Base-by-base conservation (phyloP, 1,140 invertebrate species). In the Solenopsis fugax region DNA sequence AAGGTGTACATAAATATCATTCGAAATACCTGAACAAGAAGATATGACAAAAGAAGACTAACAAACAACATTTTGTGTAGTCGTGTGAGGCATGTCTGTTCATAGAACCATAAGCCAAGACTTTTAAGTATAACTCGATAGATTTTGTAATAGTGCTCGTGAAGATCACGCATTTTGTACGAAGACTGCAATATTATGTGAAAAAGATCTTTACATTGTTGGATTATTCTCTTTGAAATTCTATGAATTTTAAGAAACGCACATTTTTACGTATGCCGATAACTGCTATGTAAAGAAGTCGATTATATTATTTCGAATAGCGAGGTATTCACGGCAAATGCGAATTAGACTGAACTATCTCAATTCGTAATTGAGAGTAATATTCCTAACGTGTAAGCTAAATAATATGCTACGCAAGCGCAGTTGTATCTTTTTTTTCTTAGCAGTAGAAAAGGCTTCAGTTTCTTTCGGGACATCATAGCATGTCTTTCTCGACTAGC, bases 31-130 rank as follows among this genome's bases (percentile, higher is more conserved):
- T 78, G 75, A 48, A 41, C 24, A 13, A 78, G n/a, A 9, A 71
- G 67, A 54, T 18, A 54, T 45, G 50, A 41, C 1, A 37, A 48
- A 34, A 86, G 29, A 48, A 86, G 12, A 16, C 50, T 10, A 4
- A n/a, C 5, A 56, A 41, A 50, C 1, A 86, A 0, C 3, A 48
- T 3, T 48, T 69, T 29, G 5, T 69, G 45, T 48, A 78, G 13
- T 18, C 16, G 73, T 7, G 37, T 18, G 2, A 86, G 21, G 21
- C 48, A 50, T 6, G 62, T 24, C n/a, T 69, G 62, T 24, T 81
- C 48, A 54, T 81, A 81, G 6, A 45, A 45, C 64, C 64, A 88
- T 52, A 84, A 37, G 0, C 78, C 78, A 41, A 88, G n/a, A 0
- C 0, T 7, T 18, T 18, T 65, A 5, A 88, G 48, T 12, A 89